phyloP scores from a whole-genome alignment of 2,888 invertebrate genomes.

The Rotaria magnacalcarata region DNA sequence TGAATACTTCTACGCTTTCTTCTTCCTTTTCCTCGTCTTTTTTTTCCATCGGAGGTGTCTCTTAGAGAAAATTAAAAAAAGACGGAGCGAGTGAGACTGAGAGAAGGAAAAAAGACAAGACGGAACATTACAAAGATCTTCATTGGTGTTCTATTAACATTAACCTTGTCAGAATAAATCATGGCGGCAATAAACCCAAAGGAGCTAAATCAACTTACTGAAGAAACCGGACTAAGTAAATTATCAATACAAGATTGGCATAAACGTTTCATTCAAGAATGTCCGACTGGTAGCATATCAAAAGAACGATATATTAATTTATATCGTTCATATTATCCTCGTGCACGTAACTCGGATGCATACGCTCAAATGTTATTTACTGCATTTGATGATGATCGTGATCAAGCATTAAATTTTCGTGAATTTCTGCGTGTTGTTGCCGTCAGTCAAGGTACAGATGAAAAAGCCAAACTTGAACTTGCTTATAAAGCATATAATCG shows the following conservation, averaged over 20 bases:
- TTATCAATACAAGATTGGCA: constrained; percentile 16
- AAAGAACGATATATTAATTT: constrained; percentile 8
- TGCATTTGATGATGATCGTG: constrained; percentile 15
- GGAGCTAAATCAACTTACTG: neutral
- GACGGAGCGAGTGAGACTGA: neutral
- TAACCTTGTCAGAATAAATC: neutral
- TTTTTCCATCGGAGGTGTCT: neutral
- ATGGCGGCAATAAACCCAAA: neutral
- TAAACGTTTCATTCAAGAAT: neutral
- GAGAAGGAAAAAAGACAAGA: neutral
- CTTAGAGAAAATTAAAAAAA: neutral
- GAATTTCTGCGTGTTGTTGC: constrained; percentile 17
- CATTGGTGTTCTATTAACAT: neutral
- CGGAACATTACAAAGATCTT: neutral
- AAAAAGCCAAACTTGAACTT: constrained; percentile 12
- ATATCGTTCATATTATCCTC: constrained; percentile 32
- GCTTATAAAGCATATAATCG: constrained; percentile 32
- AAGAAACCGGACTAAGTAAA: neutral
- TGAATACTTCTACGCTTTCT: neutral
- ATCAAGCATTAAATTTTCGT: constrained; percentile 28
- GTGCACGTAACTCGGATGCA: neutral
- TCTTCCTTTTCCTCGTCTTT: neutral
- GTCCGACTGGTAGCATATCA: neutral
- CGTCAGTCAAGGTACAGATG: constrained; percentile 32
- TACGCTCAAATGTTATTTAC: constrained; percentile 22